phyloP scores from a whole-genome alignment of 2,113 vertebrate genomes.

The Eulemur rufifrons region DNA sequence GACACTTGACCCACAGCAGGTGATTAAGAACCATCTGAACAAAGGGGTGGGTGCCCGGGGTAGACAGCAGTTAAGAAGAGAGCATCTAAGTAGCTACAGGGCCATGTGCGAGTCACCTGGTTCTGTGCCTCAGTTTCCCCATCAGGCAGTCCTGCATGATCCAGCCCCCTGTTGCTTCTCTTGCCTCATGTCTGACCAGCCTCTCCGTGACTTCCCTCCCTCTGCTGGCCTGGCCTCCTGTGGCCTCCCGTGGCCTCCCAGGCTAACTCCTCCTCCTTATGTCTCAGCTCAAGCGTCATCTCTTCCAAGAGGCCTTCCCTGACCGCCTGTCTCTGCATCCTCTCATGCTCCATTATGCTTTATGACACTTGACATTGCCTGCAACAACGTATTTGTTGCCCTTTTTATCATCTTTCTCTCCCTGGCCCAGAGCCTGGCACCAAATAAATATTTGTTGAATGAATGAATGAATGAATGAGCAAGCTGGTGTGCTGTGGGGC shows the following conservation, averaged over 20 bases:
- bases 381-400: background rate
- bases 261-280: background rate
- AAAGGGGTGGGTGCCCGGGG: no score
- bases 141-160: background rate
- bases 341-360: background rate
- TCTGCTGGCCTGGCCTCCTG: background rate
- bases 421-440: background rate
- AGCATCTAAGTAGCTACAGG: background rate
- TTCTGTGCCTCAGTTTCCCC: background rate
- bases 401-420: background rate
- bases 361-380: no score
- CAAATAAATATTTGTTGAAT: background rate
- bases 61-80: background rate
- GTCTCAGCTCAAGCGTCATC: background rate
- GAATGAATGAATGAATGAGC: background rate
- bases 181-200: background rate
- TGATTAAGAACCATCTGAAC: background rate
- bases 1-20: rapidly evolving
- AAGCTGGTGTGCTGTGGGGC: background rate
- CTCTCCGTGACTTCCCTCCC: background rate
- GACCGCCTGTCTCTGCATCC: background rate
- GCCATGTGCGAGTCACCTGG: rapidly evolving
- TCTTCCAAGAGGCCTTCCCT: background rate
- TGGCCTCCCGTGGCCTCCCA: background rate
- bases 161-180: background rate